phyloP scores from a whole-genome alignment of 2,888 invertebrate species.

The Cheilosia vernalis region DNA sequence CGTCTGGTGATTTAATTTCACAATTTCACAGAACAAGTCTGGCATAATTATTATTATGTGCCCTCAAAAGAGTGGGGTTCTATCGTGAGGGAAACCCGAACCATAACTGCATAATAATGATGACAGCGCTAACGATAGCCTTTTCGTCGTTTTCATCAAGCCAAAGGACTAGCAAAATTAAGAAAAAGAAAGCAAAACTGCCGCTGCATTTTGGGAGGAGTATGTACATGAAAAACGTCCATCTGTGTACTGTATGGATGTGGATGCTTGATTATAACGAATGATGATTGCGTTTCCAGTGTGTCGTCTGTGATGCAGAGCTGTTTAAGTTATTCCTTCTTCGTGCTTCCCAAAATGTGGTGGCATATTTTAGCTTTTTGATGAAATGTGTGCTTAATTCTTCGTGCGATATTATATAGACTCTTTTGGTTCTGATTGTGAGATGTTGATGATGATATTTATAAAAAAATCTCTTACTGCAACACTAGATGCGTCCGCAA shows the following conservation, averaged over 20 bases:
- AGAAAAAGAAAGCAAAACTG: slow-evolving; percentile 18
- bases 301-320: slow-evolving; percentile 36
- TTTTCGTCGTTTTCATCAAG: slow-evolving; percentile 11
- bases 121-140: slow-evolving; percentile 25
- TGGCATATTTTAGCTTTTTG: slow-evolving; percentile 28
- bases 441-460: no score
- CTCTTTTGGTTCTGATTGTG: no score
- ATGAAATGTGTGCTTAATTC: background rate
- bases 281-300: slow-evolving; percentile 54
- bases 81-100: background rate
- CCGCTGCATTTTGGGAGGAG: slow-evolving; percentile 1
- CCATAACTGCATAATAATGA: slow-evolving; percentile 17
- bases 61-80: background rate
- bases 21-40: slow-evolving; percentile 1
- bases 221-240: slow-evolving; percentile 4
- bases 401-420: no score
- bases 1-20: slow-evolving; percentile 22
- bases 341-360: background rate
- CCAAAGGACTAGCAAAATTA: slow-evolving; percentile 12
- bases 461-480: no score
- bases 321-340: slow-evolving; percentile 27
- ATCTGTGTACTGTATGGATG: background rate
- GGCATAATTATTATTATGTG: background rate
- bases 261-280: slow-evolving; percentile 47
- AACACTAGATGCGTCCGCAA: no score